Base-by-base conservation (phyloP, 2,888 invertebrate species). In the Desoria tigrina region DNA sequence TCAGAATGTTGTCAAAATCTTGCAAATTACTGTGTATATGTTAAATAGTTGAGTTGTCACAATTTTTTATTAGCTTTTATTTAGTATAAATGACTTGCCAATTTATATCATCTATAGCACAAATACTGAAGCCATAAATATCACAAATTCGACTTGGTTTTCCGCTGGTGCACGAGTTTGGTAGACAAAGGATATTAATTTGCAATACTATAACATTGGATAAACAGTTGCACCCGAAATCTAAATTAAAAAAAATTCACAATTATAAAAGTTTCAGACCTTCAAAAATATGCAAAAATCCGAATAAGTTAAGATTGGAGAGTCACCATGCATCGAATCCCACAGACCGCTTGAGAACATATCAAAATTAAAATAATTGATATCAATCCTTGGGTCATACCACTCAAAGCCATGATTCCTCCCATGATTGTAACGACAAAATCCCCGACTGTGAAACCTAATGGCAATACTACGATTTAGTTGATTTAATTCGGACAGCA, bases 161-260 rank as follows among this genome's bases (percentile, higher is more conserved):
- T n/a, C n/a, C n/a, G n/a, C n/a, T n/a, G n/a, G n/a, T n/a, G n/a
- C n/a, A n/a, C n/a, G n/a, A n/a, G n/a, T n/a, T n/a, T n/a, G n/a
- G n/a, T n/a, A n/a, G n/a, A n/a, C n/a, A n/a, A n/a, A n/a, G n/a
- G n/a, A n/a, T n/a, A n/a, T n/a, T n/a, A n/a, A n/a, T n/a, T n/a
- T n/a, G n/a, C n/a, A n/a, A n/a, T n/a, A n/a, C 32, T 63, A 68
- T 18, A 66, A 28, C 3, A 61, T 68, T 50, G 75, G 75, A 65
- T 75, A 73, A n/a, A 75, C 75, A 23, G 72, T 72, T 11, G 74
- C 70, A 55, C 75, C 75, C 4, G 75, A 71, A 28, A 75, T 67
- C 75, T 75, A 53, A 26, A 57, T 55, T 16, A 23, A 45, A 50
- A 56, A 14, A n/a, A n/a, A n/a, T n/a, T n/a, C n/a, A n/a, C n/a